Evolutionary conservation across 1,140 invertebrate genomes (phyloP).

Genomic region (Drosophila sulfurigaster): DNA sequence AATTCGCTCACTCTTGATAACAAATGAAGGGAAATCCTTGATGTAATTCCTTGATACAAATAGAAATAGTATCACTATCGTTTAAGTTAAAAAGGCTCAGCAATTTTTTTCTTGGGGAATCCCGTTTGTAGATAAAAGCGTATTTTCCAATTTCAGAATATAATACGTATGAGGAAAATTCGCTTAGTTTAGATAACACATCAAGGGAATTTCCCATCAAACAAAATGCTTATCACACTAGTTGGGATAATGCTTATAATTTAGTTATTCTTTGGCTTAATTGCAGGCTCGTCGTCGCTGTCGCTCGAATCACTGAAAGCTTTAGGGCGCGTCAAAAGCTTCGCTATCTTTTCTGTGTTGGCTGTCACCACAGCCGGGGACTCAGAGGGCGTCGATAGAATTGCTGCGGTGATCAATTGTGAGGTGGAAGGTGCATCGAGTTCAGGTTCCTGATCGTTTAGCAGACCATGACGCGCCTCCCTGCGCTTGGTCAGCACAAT

Average conservation of each 20-base stretch:
- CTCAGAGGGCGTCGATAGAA: conserved; percentile 51
- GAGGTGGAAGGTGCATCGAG: conserved; percentile 61
- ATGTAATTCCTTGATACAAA: too few species aligned
- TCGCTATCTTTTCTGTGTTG: conserved; percentile 29
- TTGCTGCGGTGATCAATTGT: conserved; percentile 56
- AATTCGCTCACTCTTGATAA: too few species aligned
- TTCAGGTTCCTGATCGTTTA: conserved; percentile 60
- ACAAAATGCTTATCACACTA: not conserved
- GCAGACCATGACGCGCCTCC: conserved; percentile 64
- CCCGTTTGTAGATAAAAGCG: too few species aligned
- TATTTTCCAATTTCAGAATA: not conserved
- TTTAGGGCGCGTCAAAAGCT: not conserved
- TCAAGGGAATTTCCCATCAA: not conserved
- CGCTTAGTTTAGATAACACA: not conserved
- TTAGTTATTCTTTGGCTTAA: conserved; percentile 19
- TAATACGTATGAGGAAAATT: not conserved
- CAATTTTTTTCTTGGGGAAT: too few species aligned
- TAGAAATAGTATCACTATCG: too few species aligned
- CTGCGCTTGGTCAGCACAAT: conserved; percentile 65
- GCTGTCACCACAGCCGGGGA: not conserved
- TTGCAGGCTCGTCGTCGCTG: not conserved
- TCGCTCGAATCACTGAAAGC: not conserved
- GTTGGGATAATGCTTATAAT: not conserved
- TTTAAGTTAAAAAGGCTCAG: too few species aligned
- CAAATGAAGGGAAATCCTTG: too few species aligned